phyloP scores from a whole-genome alignment of 2,888 invertebrate species.

The Ctena decussata region DNA sequence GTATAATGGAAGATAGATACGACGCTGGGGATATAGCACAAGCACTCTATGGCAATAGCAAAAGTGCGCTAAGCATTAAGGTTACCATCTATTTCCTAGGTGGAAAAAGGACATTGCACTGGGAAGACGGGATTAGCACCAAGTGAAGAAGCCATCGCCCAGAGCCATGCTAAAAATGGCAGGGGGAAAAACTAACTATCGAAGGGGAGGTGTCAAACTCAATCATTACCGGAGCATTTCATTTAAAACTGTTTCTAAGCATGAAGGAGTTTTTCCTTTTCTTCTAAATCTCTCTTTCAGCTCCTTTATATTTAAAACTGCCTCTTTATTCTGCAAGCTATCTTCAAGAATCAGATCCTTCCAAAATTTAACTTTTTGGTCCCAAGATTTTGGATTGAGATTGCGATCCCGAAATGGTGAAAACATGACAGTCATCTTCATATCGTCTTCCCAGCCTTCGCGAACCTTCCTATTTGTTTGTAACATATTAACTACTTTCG shows the following conservation, averaged over 20 bases:
- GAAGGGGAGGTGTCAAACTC: too few species aligned
- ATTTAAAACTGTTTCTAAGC: constrained; percentile 88
- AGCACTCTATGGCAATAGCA: too few species aligned
- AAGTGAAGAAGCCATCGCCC: too few species aligned
- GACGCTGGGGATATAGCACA: too few species aligned
- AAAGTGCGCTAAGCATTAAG: too few species aligned
- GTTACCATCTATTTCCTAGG: too few species aligned
- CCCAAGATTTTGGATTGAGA: constrained; percentile 94
- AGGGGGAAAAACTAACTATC: too few species aligned
- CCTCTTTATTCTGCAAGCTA: constrained; percentile 89
- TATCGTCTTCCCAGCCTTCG: constrained; percentile 91
- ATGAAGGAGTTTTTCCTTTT: constrained; percentile 91
- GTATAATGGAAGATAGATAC: too few species aligned
- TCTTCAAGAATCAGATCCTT: constrained; percentile 91
- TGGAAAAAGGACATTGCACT: too few species aligned
- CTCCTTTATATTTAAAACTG: constrained; percentile 90
- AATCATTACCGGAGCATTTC: constrained; percentile 88
- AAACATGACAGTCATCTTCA: constrained; percentile 93
- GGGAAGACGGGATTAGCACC: too few species aligned
- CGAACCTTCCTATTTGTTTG: background rate
- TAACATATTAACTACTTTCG: background rate
- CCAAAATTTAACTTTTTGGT: constrained; percentile 95
- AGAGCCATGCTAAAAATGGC: too few species aligned
- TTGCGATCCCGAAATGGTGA: constrained; percentile 93
- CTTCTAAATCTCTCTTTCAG: constrained; percentile 90